Conservation (phyloP, 92 coral and sea anemone genomes). For the Pocillopora grandis region DNA sequence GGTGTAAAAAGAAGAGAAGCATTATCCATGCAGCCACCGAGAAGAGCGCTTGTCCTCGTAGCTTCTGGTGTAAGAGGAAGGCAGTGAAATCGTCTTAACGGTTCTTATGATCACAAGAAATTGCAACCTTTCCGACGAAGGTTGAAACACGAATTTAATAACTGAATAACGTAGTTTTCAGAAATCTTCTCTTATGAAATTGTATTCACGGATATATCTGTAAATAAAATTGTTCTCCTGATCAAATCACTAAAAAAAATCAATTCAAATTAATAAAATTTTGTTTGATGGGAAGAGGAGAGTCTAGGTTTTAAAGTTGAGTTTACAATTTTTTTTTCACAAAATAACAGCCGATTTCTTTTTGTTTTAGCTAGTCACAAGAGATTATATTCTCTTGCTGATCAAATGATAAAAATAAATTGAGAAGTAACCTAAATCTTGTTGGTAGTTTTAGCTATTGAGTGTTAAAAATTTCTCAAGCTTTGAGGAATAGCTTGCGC, state of each 20-base stretch:
- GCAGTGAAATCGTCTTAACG: slow-evolving; percentile 8
- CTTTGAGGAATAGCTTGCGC: background rate
- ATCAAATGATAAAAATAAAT: slow-evolving; percentile 16
- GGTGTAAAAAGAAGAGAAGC: slow-evolving; percentile 67
- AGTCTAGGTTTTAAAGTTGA: background rate
- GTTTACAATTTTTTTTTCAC: background rate
- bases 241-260: background rate
- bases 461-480: background rate
- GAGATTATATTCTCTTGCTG: no score
- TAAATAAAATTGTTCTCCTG: slow-evolving; percentile 26
- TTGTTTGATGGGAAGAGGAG: background rate
- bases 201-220: slow-evolving; percentile 22
- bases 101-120: background rate
- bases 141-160: slow-evolving; percentile 17
- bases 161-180: slow-evolving; percentile 4
- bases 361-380: background rate
- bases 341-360: background rate
- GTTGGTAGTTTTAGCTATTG: background rate
- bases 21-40: slow-evolving; percentile 47
- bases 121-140: slow-evolving; percentile 1
- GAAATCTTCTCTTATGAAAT: slow-evolving; percentile 6
- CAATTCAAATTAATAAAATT: background rate
- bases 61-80: slow-evolving; percentile 73
- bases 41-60: slow-evolving; percentile 52
- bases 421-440: background rate